Percentiles rank a stretch among this genome's conserved stretches.
Evolutionary conservation across 2,113 vertebrate genomes (phyloP).

Genomic region (Ochotona curzoniae): DNA sequence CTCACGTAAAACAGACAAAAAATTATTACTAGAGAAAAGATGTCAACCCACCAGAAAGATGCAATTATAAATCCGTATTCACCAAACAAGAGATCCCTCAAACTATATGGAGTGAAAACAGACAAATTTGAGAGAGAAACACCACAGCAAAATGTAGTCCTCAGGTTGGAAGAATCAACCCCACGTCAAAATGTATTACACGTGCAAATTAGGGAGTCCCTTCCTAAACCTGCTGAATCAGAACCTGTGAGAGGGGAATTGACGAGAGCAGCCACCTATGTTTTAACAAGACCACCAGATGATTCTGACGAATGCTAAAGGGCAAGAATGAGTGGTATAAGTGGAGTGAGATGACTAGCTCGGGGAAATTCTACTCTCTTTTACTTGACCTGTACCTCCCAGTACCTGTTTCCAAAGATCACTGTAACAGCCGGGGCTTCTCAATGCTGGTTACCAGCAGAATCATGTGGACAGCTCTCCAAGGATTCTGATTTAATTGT

Average conservation of each 20-base stretch:
- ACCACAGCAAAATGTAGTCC: no score
- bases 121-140: background rate
- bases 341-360: background rate
- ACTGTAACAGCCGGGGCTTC: background rate
- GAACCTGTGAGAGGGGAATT: background rate
- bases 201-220: background rate
- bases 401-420: slow-evolving; percentile 4
- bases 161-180: background rate
- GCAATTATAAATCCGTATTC: background rate
- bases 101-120: background rate
- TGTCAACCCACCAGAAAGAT: background rate
- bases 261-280: background rate
- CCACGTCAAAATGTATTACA: background rate
- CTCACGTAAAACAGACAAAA: slow-evolving; percentile 2
- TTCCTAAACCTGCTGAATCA: background rate
- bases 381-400: background rate
- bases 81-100: background rate
- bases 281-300: background rate
- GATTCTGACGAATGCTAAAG: background rate
- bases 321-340: background rate
- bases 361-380: background rate
- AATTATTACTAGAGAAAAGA: background rate
- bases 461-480: background rate
- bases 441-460: background rate
- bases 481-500: background rate